Base-by-base conservation (phyloP, 53 echinoderm and acorn worm genomes). In the Echinometra lucunter region DNA sequence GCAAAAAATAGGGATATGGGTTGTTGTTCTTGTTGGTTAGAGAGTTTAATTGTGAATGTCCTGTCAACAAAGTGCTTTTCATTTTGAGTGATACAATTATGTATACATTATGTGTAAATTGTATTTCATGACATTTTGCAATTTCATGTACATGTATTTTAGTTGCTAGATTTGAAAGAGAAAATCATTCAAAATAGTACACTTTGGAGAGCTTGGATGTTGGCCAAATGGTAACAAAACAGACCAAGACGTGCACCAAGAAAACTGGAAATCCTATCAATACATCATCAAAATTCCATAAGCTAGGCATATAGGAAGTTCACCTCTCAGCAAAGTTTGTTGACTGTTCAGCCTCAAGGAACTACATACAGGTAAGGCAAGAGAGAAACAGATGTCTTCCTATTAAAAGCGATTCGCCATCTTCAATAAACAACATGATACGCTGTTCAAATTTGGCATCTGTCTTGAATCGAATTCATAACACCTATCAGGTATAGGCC, bases 391-490 rank as follows among this genome's bases (percentile, higher is more conserved):
- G 85, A 85, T 85, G 85, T 85, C 49, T 49, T 85, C 47, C 85
- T 85, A n/a, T n/a, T n/a, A n/a, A 18, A 85, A 85, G 49, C 18
- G 85, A 85, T 85, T 85, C 85, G 10, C 47, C 85, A 85, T 85
- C 85, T 53, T 85, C 85, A 11, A 49, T n/a, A 85, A 85, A 85
- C 85, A 85, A 85, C 85, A 49, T 28, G 49, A 85, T 85, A 85
- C 49, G n/a, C 85, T 78, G 42, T 78, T 85, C 85, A 85, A 53
- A 30, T 30, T 78, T 78, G 85, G 85, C 85, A 85, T 85, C 85
- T 85, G 85, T 45, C 85, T 49, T 47, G 27, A 30, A 85, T 81
- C 21, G 42, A 25, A 85, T 47, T 21, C 35, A 3, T 42, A 38
- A 78, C 42, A 78, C 42, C 78, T 78, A 78, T 78, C 12, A 40